Evolutionary conservation across 2,113 vertebrate genomes (phyloP).

Genomic region (Zingel zingel): DNA sequence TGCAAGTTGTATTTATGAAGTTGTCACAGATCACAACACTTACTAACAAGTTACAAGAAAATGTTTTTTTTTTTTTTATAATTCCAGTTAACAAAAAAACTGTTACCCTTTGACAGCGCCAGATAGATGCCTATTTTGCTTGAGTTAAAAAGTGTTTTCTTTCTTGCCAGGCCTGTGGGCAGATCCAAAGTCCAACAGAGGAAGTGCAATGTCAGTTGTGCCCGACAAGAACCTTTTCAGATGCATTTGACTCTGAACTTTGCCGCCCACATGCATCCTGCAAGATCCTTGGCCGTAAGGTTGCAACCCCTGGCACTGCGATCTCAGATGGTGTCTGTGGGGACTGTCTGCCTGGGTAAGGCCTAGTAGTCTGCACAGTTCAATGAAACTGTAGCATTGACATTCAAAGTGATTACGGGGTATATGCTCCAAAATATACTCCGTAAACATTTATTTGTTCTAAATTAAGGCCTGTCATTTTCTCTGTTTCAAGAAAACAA

Average conservation of each 20-base stretch:
- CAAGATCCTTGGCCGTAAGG: slow-evolving; percentile 73
- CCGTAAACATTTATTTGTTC: slow-evolving; percentile 32
- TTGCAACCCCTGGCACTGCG: slow-evolving; percentile 73
- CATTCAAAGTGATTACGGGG: background rate
- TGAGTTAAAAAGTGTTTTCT: background rate
- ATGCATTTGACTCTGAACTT: slow-evolving; percentile 60
- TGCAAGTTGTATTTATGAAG: background rate
- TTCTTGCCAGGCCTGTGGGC: slow-evolving; percentile 78
- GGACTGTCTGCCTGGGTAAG: slow-evolving; percentile 88
- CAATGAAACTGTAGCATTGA: slow-evolving; percentile 1
- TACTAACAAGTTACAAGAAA: too few species aligned
- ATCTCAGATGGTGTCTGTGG: slow-evolving; percentile 86
- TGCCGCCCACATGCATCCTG: slow-evolving; percentile 87
- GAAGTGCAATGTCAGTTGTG: slow-evolving; percentile 85
- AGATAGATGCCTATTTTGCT: background rate
- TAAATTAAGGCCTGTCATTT: slow-evolving; percentile 32
- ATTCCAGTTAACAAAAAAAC: background rate
- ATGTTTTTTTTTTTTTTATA: background rate
- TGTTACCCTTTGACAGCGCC: background rate
- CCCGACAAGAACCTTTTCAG: slow-evolving; percentile 87
- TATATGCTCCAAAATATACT: background rate
- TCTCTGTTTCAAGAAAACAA: slow-evolving; percentile 22
- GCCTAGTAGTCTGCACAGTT: slow-evolving; percentile 8
- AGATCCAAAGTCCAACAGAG: slow-evolving; percentile 61
- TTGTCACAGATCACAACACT: background rate